Evolutionary conservation across 2,888 invertebrate genomes (phyloP).

Genomic region (Phorcus lineatus): DNA sequence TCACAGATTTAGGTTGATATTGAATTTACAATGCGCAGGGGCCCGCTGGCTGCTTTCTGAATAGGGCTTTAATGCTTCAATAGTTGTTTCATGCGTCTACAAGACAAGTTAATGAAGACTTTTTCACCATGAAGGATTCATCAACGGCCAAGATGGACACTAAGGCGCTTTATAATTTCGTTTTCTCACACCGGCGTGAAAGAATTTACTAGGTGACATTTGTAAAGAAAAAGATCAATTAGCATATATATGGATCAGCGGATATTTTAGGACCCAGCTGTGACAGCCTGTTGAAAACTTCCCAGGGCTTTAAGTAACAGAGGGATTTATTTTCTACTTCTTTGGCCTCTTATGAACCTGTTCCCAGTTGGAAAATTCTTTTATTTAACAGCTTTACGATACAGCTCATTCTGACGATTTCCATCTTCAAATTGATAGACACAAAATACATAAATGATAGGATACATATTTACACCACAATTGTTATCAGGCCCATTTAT

Average conservation of each 20-base stretch:
- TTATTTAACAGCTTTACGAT: background rate
- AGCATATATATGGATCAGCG: slow-evolving; percentile 22
- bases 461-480: background rate
- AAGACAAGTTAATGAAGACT: slow-evolving; percentile 24
- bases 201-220: slow-evolving; percentile 23
- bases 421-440: slow-evolving; percentile 14
- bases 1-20: slow-evolving; percentile 22
- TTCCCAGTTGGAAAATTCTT: slow-evolving; percentile 13
- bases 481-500: slow-evolving; percentile 1
- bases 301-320: background rate
- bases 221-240: slow-evolving; percentile 22
- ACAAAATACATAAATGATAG: slow-evolving; percentile 1
- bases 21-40: slow-evolving; percentile 19
- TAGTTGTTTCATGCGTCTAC: slow-evolving; percentile 23
- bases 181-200: slow-evolving; percentile 23
- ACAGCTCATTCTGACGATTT: background rate
- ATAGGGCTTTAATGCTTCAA: slow-evolving; percentile 24
- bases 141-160: slow-evolving; percentile 9
- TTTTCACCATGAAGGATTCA: slow-evolving; percentile 18
- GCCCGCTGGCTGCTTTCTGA: background rate
- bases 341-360: slow-evolving; percentile 2
- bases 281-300: background rate
- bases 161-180: slow-evolving; percentile 20
- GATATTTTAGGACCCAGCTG: slow-evolving; percentile 17
- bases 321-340: slow-evolving; percentile 6